Conservation (phyloP, 2,888 invertebrate genomes). For the Antheraea assamensis region DNA sequence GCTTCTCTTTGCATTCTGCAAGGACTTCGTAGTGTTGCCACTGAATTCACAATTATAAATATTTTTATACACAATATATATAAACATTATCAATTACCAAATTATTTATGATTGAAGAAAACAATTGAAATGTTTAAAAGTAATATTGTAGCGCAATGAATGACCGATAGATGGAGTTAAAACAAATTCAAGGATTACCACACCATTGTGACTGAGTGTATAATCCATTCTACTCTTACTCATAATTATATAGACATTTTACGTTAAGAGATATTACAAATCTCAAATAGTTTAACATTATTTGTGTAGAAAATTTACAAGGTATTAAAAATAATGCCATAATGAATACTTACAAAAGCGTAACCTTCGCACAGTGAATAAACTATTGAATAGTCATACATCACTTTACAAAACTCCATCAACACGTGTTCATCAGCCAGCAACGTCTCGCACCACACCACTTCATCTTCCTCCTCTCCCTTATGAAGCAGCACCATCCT, state of each 20-base stretch:
- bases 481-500: slow-evolving; percentile 39
- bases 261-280: too few species aligned
- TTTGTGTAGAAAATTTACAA: background rate
- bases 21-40: slow-evolving; percentile 54
- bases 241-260: too few species aligned
- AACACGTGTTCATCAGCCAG: slow-evolving; percentile 38
- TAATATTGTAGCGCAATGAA: too few species aligned
- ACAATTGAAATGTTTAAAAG: too few species aligned
- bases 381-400: slow-evolving; percentile 50
- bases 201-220: background rate
- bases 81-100: too few species aligned
- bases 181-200: background rate
- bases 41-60: slow-evolving; percentile 36
- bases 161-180: background rate
- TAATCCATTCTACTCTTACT: too few species aligned
- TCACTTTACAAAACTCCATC: slow-evolving; percentile 37
- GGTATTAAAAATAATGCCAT: background rate
- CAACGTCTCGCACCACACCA: slow-evolving; percentile 37
- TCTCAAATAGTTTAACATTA: too few species aligned
- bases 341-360: slow-evolving; percentile 57
- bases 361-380: slow-evolving; percentile 53
- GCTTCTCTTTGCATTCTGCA: slow-evolving; percentile 35
- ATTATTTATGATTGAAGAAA: too few species aligned
- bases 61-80: too few species aligned
- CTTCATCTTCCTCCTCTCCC: slow-evolving; percentile 35